A percentile compares a stretch with the other conserved stretches of the same genome.
Evolutionary conservation across 2,797 vertebrate species (phyloP).

Genomic region (Enteromius fasciolatus): DNA sequence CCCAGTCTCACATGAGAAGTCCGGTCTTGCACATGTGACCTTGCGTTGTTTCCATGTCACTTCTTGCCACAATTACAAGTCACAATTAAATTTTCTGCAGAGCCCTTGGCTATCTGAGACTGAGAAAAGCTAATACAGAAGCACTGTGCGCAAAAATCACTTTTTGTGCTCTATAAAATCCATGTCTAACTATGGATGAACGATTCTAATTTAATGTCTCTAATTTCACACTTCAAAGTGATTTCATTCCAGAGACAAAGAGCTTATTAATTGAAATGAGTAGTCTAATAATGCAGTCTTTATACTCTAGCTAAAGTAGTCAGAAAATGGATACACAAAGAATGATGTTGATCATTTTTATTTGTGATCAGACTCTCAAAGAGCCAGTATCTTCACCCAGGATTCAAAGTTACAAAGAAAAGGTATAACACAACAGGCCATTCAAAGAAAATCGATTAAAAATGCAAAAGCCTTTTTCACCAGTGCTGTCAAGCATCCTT

Average conservation of each 20-base stretch:
- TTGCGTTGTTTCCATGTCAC: no score
- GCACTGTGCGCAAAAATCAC: background rate
- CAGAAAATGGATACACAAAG: conserved; percentile 12
- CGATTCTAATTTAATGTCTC: conserved; percentile 1
- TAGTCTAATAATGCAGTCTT: background rate
- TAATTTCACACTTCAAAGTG: background rate
- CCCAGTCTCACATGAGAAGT: no score
- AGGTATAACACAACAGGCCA: background rate
- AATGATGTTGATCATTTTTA: conserved; percentile 33
- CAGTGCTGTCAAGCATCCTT: conserved; percentile 26
- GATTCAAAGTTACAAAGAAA: conserved; percentile 1
- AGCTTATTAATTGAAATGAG: background rate
- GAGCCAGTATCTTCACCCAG: conserved; percentile 1
- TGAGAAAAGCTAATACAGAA: background rate
- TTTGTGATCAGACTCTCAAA: conserved; percentile 20
- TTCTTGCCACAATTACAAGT: no score
- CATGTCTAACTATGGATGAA: conserved; percentile 8
- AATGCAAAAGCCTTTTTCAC: conserved; percentile 38
- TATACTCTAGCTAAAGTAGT: background rate
- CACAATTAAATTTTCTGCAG: background rate
- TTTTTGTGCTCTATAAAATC: background rate
- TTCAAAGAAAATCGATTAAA: conserved; percentile 22
- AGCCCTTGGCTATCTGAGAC: background rate
- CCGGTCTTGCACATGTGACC: no score
- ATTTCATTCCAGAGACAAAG: background rate